These are phyloP conservation scores for Ploceus nigricollis DNA, from an alignment of 2,113 vertebrate genomes.

Conservation along the genomic window DNA sequence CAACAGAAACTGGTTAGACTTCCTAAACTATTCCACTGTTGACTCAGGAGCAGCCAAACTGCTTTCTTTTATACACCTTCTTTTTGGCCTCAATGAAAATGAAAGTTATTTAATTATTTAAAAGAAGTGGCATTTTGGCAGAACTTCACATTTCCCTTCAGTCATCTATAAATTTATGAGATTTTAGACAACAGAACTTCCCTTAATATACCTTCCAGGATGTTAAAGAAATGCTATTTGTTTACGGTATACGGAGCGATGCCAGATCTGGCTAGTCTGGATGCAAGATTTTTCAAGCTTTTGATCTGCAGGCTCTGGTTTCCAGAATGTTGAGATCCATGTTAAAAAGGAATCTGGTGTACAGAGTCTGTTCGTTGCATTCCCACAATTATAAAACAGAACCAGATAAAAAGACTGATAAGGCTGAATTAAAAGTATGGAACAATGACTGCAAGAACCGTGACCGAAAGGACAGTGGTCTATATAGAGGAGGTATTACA, in stretches of 20 bases:
- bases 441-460: neutral
- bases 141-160: neutral
- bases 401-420: neutral
- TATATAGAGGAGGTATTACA: neutral
- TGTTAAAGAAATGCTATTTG: neutral
- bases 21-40: neutral
- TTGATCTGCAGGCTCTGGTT: conserved; percentile 33
- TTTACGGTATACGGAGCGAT: neutral
- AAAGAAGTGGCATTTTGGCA: neutral
- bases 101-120: neutral
- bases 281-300: conserved; percentile 13
- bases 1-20: neutral
- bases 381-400: neutral
- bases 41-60: neutral
- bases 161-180: neutral
- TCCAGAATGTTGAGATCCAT: neutral
- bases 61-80: neutral
- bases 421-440: neutral
- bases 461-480: neutral
- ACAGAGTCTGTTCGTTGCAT: neutral
- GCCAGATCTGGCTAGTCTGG: neutral
- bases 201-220: neutral
- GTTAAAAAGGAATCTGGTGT: neutral
- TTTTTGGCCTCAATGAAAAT: neutral
- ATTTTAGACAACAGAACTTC: neutral